These are phyloP conservation scores for Limnephilus lunatus DNA, from an alignment of 2,888 invertebrate genomes.

Conservation along the genomic window DNA sequence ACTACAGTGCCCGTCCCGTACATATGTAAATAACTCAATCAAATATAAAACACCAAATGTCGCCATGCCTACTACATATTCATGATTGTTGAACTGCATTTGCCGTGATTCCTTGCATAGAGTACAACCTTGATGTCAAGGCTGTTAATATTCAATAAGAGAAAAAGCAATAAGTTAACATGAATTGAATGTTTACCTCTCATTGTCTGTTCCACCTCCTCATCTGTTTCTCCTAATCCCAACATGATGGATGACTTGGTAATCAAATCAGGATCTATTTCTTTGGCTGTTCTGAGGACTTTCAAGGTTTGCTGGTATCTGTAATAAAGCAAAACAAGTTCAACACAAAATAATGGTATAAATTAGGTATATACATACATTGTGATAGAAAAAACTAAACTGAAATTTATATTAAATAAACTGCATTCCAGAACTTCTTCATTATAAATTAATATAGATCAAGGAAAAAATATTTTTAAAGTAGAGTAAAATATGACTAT, in stretches of 20 bases:
- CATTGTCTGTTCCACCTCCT: slow-evolving; percentile 91
- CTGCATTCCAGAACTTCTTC: neutral
- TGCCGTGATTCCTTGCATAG: neutral
- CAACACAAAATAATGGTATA: neutral
- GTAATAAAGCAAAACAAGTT: slow-evolving; percentile 59
- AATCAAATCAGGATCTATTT: slow-evolving; percentile 86
- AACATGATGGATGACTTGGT: slow-evolving; percentile 99
- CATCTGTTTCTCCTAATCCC: slow-evolving; percentile 94
- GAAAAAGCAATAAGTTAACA: neutral
- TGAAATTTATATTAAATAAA: neutral
- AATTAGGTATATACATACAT: neutral
- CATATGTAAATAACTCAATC: too few relatives aligned
- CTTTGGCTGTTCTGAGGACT: slow-evolving; percentile 90
- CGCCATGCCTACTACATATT: neutral
- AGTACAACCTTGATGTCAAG: neutral
- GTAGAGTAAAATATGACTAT: too few relatives aligned
- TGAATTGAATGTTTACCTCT: slow-evolving; percentile 75
- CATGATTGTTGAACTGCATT: too few relatives aligned
- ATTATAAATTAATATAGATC: neutral
- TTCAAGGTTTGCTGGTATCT: slow-evolving; percentile 86
- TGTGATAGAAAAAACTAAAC: neutral
- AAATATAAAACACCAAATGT: too few relatives aligned
- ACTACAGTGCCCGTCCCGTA: too few relatives aligned
- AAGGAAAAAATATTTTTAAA: neutral
- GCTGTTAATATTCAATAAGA: neutral